Evolutionary conservation across 2,888 invertebrate species (phyloP), one percentile per base, ranked within the genome.

Genomic region (Oscheius sp.): DNA sequence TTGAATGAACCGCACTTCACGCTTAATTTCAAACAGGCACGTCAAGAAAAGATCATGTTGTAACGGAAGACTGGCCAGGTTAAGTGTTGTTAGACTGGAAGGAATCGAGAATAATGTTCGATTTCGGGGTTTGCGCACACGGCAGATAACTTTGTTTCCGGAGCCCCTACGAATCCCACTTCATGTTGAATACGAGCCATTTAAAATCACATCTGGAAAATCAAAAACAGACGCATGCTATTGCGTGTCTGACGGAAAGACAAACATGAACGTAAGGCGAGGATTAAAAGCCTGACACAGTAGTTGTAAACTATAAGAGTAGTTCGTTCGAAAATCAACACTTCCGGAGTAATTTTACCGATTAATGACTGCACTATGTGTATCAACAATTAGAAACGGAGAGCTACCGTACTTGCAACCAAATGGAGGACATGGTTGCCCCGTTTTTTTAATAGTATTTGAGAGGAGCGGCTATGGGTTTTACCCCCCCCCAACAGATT

Each of bases 261-360:
- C 47, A 41, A 41, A 17, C n/a, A 4, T 41, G 41, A 12, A 41
- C 41, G 41, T 41, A 50, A 30, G n/a, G 14, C 50, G 30, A 22
- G 41, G 59, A 41, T 59, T 59, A 59, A 59, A 59, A 44, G 59
- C 59, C 28, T 59, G 59, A 59, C 59, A 59, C 59, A 59, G 44
- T 30, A 59, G 20, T 59, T 59, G 41, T 59, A 59, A 59, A 59
- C 59, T 44, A 59, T n/a, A 20, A 24, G 50, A 24, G n/a, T 33
- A 36, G 54, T 54, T 54, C 59, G 44, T 26, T 44, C 59, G 59
- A 36, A 36, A n/a, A 59, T 59, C 44, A 59, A 41, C 59, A 59
- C 41, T 41, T 59, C 44, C 44, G 41, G 1, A 5, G 22, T 30
- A 41, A 59, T 59, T 59, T 38, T 41, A 6, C n/a, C 12, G 59